Conservation (phyloP, 2,113 vertebrate species). For the Rallus limicola region DNA sequence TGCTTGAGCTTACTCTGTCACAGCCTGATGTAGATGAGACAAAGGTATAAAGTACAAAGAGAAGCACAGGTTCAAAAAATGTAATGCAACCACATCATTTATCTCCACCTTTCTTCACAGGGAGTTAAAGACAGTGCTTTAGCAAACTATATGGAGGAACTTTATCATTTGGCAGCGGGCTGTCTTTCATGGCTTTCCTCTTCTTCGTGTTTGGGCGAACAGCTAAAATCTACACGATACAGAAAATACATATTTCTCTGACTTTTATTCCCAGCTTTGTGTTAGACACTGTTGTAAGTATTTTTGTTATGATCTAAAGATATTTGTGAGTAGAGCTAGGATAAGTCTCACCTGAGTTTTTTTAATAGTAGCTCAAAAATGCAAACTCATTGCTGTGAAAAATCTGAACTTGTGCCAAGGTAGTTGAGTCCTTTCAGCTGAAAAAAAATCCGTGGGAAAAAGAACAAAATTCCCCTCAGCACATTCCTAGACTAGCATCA, state of each 20-base stretch:
- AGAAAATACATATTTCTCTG: neutral
- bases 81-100: neutral
- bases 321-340: neutral
- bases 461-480: neutral
- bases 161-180: neutral
- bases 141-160: neutral
- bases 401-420: neutral
- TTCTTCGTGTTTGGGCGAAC: neutral
- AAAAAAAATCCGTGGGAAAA: neutral
- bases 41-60: neutral
- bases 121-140: neutral
- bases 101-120: neutral
- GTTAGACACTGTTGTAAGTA: neutral
- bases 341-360: neutral
- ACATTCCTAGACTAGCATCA: neutral
- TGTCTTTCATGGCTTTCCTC: neutral
- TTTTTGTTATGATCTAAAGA: neutral
- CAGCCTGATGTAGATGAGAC: neutral
- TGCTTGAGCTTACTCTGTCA: neutral
- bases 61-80: neutral
- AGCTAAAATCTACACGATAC: neutral
- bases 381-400: neutral
- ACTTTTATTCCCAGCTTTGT: neutral
- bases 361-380: neutral
- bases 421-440: neutral